phyloP scores from a whole-genome alignment of 2,113 vertebrate species.

The Lucifuga dentata region DNA sequence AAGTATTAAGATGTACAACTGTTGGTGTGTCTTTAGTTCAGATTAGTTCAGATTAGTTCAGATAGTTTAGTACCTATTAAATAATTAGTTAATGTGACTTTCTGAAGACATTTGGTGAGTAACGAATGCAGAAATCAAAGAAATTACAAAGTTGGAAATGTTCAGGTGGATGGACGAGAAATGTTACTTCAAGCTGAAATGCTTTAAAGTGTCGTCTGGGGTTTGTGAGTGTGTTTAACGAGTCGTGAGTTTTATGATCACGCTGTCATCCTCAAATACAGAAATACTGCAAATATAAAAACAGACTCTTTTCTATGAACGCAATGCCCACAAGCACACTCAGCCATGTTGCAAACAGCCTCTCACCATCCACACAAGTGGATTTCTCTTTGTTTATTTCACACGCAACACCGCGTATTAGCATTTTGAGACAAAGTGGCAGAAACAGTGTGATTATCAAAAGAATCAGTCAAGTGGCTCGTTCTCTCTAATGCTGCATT shows the following conservation, averaged over 20 bases:
- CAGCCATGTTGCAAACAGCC: not conserved
- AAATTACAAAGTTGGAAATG: no score
- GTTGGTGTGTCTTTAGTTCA: no score
- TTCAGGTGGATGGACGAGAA: no score
- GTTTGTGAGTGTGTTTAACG: not conserved
- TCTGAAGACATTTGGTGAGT: no score
- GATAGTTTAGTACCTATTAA: no score
- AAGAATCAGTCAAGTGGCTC: not conserved
- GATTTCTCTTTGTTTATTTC: constrained; percentile 6
- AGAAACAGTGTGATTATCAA: constrained; percentile 11
- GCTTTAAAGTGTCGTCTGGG: not conserved
- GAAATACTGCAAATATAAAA: not conserved
- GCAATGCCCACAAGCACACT: no score
- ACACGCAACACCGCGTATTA: not conserved
- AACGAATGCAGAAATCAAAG: no score
- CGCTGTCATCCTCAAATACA: not conserved
- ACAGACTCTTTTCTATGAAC: not conserved
- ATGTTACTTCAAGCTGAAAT: not conserved
- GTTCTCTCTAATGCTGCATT: not conserved
- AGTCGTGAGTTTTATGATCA: not conserved
- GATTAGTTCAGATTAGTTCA: no score
- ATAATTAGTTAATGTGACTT: no score
- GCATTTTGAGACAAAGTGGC: not conserved
- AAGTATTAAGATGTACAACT: no score
- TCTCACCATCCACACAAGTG: not conserved